These are phyloP conservation scores for Brachionus rotundiformis DNA, from an alignment of 1,140 invertebrate species.

Conservation along the genomic window DNA sequence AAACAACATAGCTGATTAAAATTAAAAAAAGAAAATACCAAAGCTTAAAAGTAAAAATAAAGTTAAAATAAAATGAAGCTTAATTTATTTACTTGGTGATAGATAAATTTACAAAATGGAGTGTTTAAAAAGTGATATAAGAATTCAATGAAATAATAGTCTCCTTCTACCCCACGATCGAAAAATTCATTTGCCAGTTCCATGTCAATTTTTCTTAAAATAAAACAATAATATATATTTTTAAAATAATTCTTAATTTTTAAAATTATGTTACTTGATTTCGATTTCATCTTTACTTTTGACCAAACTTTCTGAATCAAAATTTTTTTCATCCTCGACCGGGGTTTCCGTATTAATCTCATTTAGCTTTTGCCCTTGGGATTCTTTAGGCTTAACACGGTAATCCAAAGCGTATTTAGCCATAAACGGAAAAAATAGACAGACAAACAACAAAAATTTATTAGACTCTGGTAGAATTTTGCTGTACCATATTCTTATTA, in stretches of 20 bases:
- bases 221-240: neutral
- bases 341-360: neutral
- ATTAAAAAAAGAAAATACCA: conserved; percentile 28
- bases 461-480: conserved; percentile 35
- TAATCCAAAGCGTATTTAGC: neutral
- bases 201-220: neutral
- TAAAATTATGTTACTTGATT: neutral
- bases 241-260: neutral
- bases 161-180: neutral
- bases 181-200: conserved; percentile 26
- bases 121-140: conserved; percentile 43
- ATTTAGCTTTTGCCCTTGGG: neutral
- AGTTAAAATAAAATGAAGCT: neutral
- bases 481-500: conserved; percentile 28
- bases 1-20: conserved; percentile 32
- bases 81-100: conserved; percentile 20
- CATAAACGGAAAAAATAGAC: conserved; percentile 8
- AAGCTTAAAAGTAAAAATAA: neutral
- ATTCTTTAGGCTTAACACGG: neutral
- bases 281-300: neutral
- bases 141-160: neutral
- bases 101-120: conserved; percentile 18
- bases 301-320: neutral
- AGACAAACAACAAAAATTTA: neutral
- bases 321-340: neutral